A percentile compares a stretch with the other conserved stretches of the same genome.
phyloP scores from a whole-genome alignment of 2,113 vertebrate species.

The Hepsetus odoe region DNA sequence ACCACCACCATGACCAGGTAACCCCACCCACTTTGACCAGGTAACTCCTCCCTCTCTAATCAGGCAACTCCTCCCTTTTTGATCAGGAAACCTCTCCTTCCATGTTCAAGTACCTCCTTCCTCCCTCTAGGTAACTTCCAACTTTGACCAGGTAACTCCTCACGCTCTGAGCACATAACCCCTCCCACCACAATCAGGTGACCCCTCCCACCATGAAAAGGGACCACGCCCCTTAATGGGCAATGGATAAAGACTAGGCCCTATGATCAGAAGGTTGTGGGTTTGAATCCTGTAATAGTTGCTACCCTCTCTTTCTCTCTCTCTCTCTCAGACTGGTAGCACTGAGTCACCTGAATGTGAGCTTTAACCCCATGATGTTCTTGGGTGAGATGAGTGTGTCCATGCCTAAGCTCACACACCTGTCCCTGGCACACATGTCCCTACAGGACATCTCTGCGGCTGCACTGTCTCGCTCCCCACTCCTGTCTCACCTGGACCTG shows the following conservation, averaged over 20 bases:
- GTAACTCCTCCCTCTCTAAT: too few relatives aligned
- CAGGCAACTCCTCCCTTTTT: slow-evolving; percentile 68
- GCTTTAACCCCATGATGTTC: slow-evolving; percentile 90
- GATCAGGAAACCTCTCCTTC: slow-evolving; percentile 88
- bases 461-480: slow-evolving; percentile 79
- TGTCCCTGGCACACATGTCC: slow-evolving; percentile 83
- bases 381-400: slow-evolving; percentile 81
- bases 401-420: slow-evolving; percentile 84
- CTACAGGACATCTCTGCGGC: slow-evolving; percentile 83
- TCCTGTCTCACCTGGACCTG: slow-evolving; percentile 81
- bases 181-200: too few relatives aligned
- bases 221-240: neutral
- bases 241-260: too few relatives aligned
- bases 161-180: too few relatives aligned
- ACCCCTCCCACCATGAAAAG: neutral
- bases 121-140: too few relatives aligned
- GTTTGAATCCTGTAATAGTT: too few relatives aligned
- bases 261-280: too few relatives aligned
- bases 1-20: slow-evolving; percentile 82
- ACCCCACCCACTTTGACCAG: neutral
- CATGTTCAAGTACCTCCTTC: slow-evolving; percentile 74
- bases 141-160: neutral
- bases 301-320: neutral
- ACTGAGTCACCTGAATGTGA: slow-evolving; percentile 80
- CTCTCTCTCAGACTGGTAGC: slow-evolving; percentile 67